Percentiles rank a stretch among this genome's conserved stretches.
Conservation (phyloP, 2,113 vertebrate species). For the Tinamus guttatus region DNA sequence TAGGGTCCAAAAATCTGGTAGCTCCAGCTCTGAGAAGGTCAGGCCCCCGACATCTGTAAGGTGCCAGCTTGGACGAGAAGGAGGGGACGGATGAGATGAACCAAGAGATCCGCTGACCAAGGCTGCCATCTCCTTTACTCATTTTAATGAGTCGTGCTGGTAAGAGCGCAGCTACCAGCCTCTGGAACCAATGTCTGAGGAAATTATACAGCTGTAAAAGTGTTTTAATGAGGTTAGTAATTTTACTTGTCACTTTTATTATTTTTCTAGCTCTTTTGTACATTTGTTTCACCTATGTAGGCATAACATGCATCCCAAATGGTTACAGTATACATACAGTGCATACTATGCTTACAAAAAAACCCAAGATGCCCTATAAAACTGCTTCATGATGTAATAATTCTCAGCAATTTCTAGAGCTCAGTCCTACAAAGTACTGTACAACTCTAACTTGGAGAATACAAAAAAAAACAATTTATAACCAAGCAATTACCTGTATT, state of each 20-base stretch:
- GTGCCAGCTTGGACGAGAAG: too few species aligned
- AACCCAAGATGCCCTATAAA: not conserved
- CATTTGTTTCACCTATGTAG: not conserved
- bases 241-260: not conserved
- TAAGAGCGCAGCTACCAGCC: not conserved
- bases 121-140: not conserved
- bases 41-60: not conserved
- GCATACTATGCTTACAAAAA: not conserved
- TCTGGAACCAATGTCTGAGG: too few species aligned
- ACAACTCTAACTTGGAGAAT: not conserved
- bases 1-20: too few species aligned
- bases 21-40: too few species aligned
- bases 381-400: accelerated
- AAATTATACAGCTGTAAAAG: too few species aligned
- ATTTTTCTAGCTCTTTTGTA: not conserved
- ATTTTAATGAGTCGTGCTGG: not conserved
- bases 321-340: not conserved
- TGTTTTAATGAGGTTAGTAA: too few species aligned
- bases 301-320: not conserved
- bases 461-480: not conserved
- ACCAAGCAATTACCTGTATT: not conserved
- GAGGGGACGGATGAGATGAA: not conserved
- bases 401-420: not conserved
- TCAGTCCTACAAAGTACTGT: not conserved
- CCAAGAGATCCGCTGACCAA: not conserved